These are phyloP conservation scores for Neotoxoptera formosana DNA, from an alignment of 1,140 invertebrate genomes.

Conservation along the genomic window DNA sequence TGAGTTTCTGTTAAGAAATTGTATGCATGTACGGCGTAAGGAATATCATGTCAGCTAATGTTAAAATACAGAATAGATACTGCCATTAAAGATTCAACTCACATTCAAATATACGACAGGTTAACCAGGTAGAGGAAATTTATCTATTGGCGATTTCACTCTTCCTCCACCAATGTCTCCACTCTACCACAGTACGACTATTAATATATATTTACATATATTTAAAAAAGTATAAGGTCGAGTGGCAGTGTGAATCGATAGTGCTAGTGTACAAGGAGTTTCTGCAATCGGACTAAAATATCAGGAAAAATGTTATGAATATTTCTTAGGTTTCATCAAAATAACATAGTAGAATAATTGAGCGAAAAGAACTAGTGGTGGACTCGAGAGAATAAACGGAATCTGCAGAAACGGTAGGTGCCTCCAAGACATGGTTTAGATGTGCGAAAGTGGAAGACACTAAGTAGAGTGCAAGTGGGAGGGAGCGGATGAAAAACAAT, in stretches of 20 bases:
- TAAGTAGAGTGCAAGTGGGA: not conserved
- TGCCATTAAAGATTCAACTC: not conserved
- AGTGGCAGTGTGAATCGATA: too few relatives aligned
- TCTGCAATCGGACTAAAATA: not conserved
- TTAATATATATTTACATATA: too few relatives aligned
- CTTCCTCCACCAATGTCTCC: too few relatives aligned
- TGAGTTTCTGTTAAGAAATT: not conserved
- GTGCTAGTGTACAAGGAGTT: not conserved
- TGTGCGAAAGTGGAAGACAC: not conserved
- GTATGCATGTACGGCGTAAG: too few relatives aligned
- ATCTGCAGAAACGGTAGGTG: not conserved
- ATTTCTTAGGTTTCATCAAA: not conserved
- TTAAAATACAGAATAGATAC: too few relatives aligned
- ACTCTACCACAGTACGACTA: too few relatives aligned
- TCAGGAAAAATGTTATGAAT: not conserved
- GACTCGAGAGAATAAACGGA: not conserved
- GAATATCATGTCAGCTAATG: not conserved
- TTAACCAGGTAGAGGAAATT: too few relatives aligned
- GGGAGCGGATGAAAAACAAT: not conserved
- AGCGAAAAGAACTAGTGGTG: not conserved
- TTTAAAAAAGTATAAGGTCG: too few relatives aligned
- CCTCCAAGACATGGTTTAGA: not conserved
- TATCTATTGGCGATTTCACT: too few relatives aligned
- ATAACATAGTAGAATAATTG: not conserved
- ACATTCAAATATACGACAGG: too few relatives aligned